Conservation (phyloP, 2,888 invertebrate genomes). For the Myopa tessellatipennis region DNA sequence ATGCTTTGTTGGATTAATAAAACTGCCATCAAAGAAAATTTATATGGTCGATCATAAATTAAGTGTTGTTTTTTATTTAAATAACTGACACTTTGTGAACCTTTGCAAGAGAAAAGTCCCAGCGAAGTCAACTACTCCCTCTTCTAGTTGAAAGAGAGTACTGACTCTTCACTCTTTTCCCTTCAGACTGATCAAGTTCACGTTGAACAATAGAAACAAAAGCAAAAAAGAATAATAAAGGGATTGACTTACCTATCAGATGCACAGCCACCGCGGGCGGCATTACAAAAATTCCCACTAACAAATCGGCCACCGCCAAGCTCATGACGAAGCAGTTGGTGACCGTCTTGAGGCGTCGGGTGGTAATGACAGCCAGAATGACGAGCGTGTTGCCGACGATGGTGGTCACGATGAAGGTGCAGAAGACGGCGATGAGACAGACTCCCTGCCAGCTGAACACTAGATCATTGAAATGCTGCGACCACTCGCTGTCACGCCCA, state of each 20-base stretch:
- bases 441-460: conserved; percentile 70
- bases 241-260: conserved; percentile 77
- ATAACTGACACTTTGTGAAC: too few relatives aligned
- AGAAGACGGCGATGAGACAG: conserved; percentile 74
- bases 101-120: too few relatives aligned
- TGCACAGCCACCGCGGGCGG: conserved; percentile 89
- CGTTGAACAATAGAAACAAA: neutral
- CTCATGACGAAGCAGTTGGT: conserved; percentile 97
- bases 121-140: too few relatives aligned
- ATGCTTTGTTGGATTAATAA: neutral
- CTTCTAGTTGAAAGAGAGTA: too few relatives aligned
- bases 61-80: neutral
- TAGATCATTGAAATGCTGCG: conserved; percentile 62
- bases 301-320: conserved; percentile 90
- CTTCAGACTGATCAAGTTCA: neutral
- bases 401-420: conserved; percentile 77
- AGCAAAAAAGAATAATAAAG: neutral
- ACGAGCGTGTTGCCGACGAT: conserved; percentile 90
- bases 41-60: neutral
- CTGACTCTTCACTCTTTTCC: too few relatives aligned
- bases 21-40: neutral
- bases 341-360: conserved; percentile 87
- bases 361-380: conserved; percentile 88
- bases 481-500: conserved; percentile 54
- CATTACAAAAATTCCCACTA: conserved; percentile 94